Percentiles rank a stretch among this genome's conserved stretches.
phyloP scores from a whole-genome alignment of 2,888 invertebrate species.

The Coenonympha glycerion region DNA sequence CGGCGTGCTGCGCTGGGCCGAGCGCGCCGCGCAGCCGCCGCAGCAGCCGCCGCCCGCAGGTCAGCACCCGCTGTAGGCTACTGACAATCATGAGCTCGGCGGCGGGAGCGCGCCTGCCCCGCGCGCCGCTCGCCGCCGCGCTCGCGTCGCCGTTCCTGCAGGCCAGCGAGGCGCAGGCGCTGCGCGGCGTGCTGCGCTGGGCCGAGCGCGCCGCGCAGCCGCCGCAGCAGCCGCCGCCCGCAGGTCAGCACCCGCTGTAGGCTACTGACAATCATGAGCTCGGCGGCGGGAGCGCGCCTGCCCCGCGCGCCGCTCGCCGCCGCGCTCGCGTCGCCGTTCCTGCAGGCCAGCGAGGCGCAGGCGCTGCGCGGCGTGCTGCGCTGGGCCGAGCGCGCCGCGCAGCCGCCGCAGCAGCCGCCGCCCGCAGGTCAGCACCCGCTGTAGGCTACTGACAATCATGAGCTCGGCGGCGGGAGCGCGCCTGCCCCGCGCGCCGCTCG shows the following conservation, averaged over 20 bases:
- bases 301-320: conserved; percentile 81
- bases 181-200: conserved; percentile 77
- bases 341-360: conserved; percentile 91
- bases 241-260: conserved; percentile 33
- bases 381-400: conserved; percentile 48
- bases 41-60: conserved; percentile 38
- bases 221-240: conserved; percentile 35
- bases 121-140: conserved; percentile 82
- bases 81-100: conserved; percentile 84
- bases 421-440: conserved; percentile 38
- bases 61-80: too few species aligned
- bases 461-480: conserved; percentile 84
- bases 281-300: conserved; percentile 82
- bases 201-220: conserved; percentile 41
- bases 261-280: conserved; percentile 84
- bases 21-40: conserved; percentile 35
- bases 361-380: conserved; percentile 80
- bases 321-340: conserved; percentile 80
- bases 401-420: conserved; percentile 29
- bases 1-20: conserved; percentile 68
- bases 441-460: too few species aligned
- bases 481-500: conserved; percentile 81
- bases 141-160: conserved; percentile 80
- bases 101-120: conserved; percentile 82
- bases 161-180: conserved; percentile 92